Conservation (phyloP, 2,888 invertebrate genomes). For the Sthenelais limicola region DNA sequence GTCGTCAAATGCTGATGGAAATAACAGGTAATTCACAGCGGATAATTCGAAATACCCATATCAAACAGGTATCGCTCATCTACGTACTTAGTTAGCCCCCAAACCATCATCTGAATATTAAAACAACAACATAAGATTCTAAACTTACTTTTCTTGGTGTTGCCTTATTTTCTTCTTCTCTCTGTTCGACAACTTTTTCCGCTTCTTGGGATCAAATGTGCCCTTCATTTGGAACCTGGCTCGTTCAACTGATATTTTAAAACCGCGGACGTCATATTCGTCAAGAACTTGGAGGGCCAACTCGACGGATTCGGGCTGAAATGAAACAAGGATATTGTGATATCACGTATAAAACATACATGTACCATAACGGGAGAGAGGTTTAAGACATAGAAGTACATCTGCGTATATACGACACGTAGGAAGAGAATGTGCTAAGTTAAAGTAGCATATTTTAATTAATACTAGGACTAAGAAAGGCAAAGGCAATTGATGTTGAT, state of each 20-base stretch:
- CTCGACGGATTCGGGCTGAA: constrained; percentile 90
- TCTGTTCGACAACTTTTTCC: constrained; percentile 88
- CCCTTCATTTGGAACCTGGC: constrained; percentile 93
- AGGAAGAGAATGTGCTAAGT: too few species aligned
- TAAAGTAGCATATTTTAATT: too few species aligned
- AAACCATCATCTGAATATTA: background rate
- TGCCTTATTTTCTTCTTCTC: constrained; percentile 86
- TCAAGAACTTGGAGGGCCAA: constrained; percentile 93
- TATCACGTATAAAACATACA: too few species aligned
- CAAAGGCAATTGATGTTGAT: too few species aligned
- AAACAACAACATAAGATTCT: background rate
- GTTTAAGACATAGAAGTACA: too few species aligned
- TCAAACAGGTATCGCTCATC: too few species aligned
- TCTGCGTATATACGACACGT: too few species aligned
- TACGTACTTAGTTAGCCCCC: background rate
- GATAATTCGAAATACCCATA: too few species aligned
- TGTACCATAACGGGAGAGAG: too few species aligned
- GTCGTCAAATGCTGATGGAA: too few species aligned
- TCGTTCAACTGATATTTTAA: constrained; percentile 88
- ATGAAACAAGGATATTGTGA: constrained; percentile 5
- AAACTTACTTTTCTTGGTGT: constrained; percentile 86
- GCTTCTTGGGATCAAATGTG: constrained; percentile 87
- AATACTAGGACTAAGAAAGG: too few species aligned
- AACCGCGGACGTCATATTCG: constrained; percentile 85
- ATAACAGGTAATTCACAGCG: too few species aligned